These are phyloP conservation scores for Actenoides hombroni DNA, from an alignment of 2,113 vertebrate species.

Conservation along the genomic window DNA sequence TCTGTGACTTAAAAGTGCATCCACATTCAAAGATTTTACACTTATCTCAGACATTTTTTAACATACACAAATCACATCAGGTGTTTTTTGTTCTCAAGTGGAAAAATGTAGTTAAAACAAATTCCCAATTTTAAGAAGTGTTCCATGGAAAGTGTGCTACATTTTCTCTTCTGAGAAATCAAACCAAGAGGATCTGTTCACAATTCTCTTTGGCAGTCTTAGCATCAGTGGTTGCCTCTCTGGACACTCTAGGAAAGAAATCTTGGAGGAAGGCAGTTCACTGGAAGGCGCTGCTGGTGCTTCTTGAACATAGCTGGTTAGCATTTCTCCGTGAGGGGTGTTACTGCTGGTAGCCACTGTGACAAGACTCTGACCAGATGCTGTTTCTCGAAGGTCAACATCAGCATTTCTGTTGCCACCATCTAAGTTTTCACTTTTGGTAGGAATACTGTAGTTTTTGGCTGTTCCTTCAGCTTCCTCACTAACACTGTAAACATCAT, in stretches of 20 bases:
- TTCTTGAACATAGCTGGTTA: neutral
- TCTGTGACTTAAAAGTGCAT: slow-evolving; percentile 67
- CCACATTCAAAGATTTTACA: slow-evolving; percentile 47
- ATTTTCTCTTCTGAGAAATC: slow-evolving; percentile 48
- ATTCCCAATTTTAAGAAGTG: neutral
- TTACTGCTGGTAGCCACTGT: neutral
- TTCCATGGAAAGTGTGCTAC: neutral
- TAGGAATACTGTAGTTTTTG: neutral
- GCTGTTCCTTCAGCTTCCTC: slow-evolving; percentile 24
- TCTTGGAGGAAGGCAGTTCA: slow-evolving; percentile 45
- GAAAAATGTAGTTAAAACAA: neutral
- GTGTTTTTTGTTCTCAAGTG: neutral
- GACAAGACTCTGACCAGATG: slow-evolving; percentile 4
- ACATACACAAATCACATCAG: slow-evolving; percentile 14
- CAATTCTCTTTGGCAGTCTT: slow-evolving; percentile 71
- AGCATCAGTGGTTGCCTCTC: slow-evolving; percentile 56
- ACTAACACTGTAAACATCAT: slow-evolving; percentile 33
- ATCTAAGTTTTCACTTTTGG: neutral
- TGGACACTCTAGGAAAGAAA: slow-evolving; percentile 44
- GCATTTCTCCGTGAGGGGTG: neutral
- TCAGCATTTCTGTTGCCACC: neutral
- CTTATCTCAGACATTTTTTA: slow-evolving; percentile 36
- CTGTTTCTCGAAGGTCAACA: neutral
- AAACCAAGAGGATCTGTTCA: slow-evolving; percentile 41
- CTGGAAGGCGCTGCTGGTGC: slow-evolving; percentile 43